Percentiles rank a stretch among this genome's conserved stretches.
phyloP scores from a whole-genome alignment of 2,113 vertebrate species.

The Otocyon megalotis region DNA sequence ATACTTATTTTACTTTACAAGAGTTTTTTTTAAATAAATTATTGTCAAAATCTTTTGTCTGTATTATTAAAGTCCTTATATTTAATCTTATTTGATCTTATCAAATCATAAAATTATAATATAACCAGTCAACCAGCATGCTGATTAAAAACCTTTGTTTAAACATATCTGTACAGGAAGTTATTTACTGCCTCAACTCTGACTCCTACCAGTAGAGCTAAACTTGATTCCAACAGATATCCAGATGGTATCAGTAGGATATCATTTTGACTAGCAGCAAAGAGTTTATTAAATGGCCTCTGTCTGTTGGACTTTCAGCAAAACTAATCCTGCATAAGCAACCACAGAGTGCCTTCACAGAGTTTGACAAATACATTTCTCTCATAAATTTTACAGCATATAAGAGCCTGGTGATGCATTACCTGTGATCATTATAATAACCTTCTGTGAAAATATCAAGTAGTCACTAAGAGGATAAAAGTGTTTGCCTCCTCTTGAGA shows the following conservation, averaged over 20 bases:
- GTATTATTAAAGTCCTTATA: constrained; percentile 60
- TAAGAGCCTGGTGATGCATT: constrained; percentile 46
- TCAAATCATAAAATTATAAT: constrained; percentile 59
- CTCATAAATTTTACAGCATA: constrained; percentile 65
- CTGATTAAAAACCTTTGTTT: constrained; percentile 75
- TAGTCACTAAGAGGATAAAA: constrained; percentile 55
- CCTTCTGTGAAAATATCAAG: constrained; percentile 66
- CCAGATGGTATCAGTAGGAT: constrained; percentile 73
- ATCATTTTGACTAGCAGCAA: constrained; percentile 71
- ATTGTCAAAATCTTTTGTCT: constrained; percentile 65
- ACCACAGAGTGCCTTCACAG: background rate
- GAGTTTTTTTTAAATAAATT: constrained; percentile 65
- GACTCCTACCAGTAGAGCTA: constrained; percentile 33
- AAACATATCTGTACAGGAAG: constrained; percentile 60
- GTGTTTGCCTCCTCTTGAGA: constrained; percentile 51
- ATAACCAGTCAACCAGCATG: background rate
- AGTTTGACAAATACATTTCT: constrained; percentile 53
- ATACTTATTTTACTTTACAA: constrained; percentile 71
- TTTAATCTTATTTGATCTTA: too few relatives aligned
- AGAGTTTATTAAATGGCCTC: constrained; percentile 69
- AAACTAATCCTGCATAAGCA: constrained; percentile 71
- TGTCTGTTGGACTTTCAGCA: constrained; percentile 73
- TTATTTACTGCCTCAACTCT: constrained; percentile 68
- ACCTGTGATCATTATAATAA: constrained; percentile 56
- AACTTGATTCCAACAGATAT: constrained; percentile 62